Conservation (phyloP, 2,113 vertebrate genomes). For the Osmerus mordax region DNA sequence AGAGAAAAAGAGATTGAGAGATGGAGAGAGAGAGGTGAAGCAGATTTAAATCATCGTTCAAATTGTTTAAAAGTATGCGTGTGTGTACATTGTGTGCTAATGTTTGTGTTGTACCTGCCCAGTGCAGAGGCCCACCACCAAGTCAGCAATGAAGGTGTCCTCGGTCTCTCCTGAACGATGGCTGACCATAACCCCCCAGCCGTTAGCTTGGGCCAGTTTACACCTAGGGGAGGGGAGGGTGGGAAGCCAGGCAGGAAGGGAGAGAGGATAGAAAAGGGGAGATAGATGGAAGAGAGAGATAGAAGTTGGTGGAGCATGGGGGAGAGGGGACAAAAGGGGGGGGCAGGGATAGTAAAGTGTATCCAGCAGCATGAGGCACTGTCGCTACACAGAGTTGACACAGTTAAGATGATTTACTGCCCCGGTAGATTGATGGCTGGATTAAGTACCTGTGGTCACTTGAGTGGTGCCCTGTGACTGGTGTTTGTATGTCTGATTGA, state of each 20-base stretch:
- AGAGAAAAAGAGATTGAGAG: too few species aligned
- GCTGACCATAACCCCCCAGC: slow-evolving; percentile 78
- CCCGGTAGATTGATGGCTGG: slow-evolving; percentile 18
- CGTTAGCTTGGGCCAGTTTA: slow-evolving; percentile 74
- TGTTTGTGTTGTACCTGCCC: slow-evolving; percentile 67
- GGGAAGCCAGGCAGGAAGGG: background rate
- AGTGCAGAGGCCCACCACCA: slow-evolving; percentile 77
- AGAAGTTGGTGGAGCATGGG: background rate
- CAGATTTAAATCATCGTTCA: background rate
- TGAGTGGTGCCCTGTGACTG: background rate
- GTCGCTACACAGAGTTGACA: background rate
- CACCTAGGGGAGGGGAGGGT: slow-evolving; percentile 50
- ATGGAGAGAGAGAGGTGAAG: too few species aligned
- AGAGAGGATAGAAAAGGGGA: background rate
- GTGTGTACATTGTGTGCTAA: background rate
- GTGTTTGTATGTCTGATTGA: slow-evolving; percentile 7
- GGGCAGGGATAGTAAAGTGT: background rate
- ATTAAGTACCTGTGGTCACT: slow-evolving; percentile 23
- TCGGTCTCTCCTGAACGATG: slow-evolving; percentile 77
- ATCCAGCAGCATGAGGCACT: background rate
- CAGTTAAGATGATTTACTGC: background rate
- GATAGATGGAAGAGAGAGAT: background rate
- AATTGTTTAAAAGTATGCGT: background rate
- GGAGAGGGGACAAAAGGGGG: background rate
- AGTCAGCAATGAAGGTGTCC: slow-evolving; percentile 77